Percentiles rank a stretch among this genome's conserved stretches.
Evolutionary conservation across 2,888 invertebrate genomes (phyloP).

Genomic region (Monoplex corrugatus): DNA sequence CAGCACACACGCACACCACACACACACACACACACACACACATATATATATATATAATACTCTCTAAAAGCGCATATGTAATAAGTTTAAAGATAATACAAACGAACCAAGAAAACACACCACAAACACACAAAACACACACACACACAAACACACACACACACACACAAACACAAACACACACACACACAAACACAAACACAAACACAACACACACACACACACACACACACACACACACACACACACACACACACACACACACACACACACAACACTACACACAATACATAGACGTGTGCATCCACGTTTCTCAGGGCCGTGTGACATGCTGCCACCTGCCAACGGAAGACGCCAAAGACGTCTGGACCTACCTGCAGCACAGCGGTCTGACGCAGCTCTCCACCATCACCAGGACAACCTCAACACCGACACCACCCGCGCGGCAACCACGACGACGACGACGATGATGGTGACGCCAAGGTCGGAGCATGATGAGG

Average conservation of each 20-base stretch:
- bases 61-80: too few relatives aligned
- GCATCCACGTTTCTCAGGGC: conserved; percentile 82
- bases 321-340: conserved; percentile 91
- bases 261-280: not conserved
- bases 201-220: not conserved
- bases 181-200: not conserved
- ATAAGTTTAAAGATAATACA: too few relatives aligned
- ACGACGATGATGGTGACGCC: not conserved
- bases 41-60: too few relatives aligned
- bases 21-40: not conserved
- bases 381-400: conserved; percentile 88
- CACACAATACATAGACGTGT: not conserved
- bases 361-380: conserved; percentile 89
- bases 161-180: too few relatives aligned
- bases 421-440: not conserved
- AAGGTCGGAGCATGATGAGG: not conserved
- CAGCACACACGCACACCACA: not conserved
- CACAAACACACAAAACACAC: too few relatives aligned
- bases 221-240: not conserved
- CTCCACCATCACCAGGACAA: conserved; percentile 45
- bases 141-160: too few relatives aligned
- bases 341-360: conserved; percentile 88
- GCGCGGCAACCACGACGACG: not conserved
- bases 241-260: not conserved
- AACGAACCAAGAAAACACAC: too few relatives aligned